Conservation (phyloP, 2,888 invertebrate species). For the Diaprepes abbreviatus region DNA sequence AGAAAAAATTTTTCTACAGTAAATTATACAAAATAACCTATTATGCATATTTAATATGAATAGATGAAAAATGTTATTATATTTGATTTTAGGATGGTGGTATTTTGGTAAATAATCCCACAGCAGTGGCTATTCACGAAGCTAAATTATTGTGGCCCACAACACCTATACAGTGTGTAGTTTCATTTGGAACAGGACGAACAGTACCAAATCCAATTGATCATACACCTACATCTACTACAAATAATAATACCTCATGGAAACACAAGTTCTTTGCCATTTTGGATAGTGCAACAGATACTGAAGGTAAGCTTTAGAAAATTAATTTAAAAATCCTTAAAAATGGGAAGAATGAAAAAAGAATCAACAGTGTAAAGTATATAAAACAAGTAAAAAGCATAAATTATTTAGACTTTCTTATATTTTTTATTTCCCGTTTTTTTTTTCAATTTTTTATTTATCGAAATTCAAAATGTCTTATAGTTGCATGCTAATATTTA, state of each 20-base stretch:
- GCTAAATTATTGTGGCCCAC: conserved; percentile 87
- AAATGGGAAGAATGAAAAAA: too few species aligned
- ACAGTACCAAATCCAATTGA: conserved; percentile 67
- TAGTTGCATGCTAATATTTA: too few species aligned
- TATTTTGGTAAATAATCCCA: conserved; percentile 89
- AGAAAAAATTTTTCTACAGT: too few species aligned
- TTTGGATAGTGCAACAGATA: conserved; percentile 88
- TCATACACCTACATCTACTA: conserved; percentile 55
- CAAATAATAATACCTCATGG: conserved; percentile 72
- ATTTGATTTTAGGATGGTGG: conserved; percentile 76
- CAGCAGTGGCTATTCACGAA: conserved; percentile 90
- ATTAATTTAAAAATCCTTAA: too few species aligned
- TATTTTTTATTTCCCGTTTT: too few species aligned
- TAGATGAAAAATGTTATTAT: background rate
- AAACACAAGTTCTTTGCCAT: conserved; percentile 85
- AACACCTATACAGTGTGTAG: conserved; percentile 79
- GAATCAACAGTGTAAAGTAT: too few species aligned
- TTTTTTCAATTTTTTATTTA: too few species aligned
- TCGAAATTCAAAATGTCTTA: too few species aligned
- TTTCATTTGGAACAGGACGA: conserved; percentile 87
- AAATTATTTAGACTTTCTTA: too few species aligned
- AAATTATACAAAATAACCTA: too few species aligned
- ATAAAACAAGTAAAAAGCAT: too few species aligned
- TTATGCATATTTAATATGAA: background rate
- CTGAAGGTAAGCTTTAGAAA: conserved; percentile 81